Evolutionary conservation across 2,888 invertebrate species (phyloP), one percentile per base, ranked within the genome.

Genomic region (Leucophenga maculata): DNA sequence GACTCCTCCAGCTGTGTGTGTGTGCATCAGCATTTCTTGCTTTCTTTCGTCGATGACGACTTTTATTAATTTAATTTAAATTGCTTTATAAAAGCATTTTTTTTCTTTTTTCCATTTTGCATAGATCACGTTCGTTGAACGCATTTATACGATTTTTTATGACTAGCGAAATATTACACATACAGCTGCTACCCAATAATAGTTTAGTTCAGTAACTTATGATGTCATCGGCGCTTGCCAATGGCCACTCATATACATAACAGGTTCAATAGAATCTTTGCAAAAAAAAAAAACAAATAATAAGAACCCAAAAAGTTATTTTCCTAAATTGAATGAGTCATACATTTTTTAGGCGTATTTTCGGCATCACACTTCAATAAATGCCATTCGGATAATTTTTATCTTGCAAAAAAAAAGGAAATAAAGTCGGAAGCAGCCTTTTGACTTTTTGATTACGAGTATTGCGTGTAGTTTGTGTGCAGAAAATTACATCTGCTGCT

Each of bases 41-140:
- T 55, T 55, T 26, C 14, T 26, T 54, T 77, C 74, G 79, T 76
- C 81, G 77, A 69, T 71, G 54, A 59, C 32, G n/a, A 14, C 14
- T 3, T 31, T 22, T 55, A 16, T 59, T 59, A 59, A 59, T 32
- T 55, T 59, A 18, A 59, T 59, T 59, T 32, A 59, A 59, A 59
- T 59, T 59, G 16, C 6, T 16, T 11, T 59, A 32, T 26, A 59
- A 31, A 31, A 16, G 16, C 4, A 32, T 32, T 16, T 50, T 1
- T 39, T 14, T 26, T 16, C 8, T 59, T 18, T 59, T 26, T 6
- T 57, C 13, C 13, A 57, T 26, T 26, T 39, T 39, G 39, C 16
- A 50, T 16, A 50, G 50, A 50, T 39, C 50, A 50, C 13, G 50
- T 50, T 50, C 3, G 26, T 26, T n/a, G 6, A 16, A 50, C 16